Percentiles rank a stretch among this genome's conserved stretches.
These are phyloP conservation scores for Zoanthus solanderi DNA, from an alignment of 92 coral and sea anemone genomes.

Conservation along the genomic window DNA sequence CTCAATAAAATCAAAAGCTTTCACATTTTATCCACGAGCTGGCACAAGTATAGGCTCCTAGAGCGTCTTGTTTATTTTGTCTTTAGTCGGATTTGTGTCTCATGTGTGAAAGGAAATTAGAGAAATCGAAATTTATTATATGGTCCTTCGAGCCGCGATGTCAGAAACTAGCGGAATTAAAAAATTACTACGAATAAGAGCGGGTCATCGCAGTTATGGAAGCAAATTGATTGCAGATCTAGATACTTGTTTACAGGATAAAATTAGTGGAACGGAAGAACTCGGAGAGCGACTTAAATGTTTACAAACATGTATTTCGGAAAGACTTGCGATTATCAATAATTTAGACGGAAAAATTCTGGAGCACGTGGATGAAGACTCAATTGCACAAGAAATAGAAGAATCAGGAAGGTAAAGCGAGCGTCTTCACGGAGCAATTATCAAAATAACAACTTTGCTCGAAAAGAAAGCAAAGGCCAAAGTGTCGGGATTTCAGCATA, in stretches of 20 bases:
- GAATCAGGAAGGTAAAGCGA: constrained; percentile 24
- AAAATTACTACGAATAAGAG: not conserved
- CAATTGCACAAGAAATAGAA: constrained; percentile 29
- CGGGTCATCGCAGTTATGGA: constrained; percentile 40
- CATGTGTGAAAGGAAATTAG: not conserved
- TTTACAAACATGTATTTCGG: constrained; percentile 20
- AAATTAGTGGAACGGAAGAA: constrained; percentile 1
- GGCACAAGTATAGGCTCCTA: no score
- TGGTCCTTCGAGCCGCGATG: constrained; percentile 46
- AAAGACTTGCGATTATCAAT: constrained; percentile 2
- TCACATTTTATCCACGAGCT: no score
- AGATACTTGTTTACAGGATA: constrained; percentile 26
- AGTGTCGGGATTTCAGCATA: constrained; percentile 4
- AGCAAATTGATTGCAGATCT: constrained; percentile 29
- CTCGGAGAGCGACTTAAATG: constrained; percentile 22
- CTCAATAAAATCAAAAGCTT: no score
- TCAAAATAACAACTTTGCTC: constrained; percentile 11
- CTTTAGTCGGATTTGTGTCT: constrained; percentile 9
- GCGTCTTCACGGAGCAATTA: constrained; percentile 22
- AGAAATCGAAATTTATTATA: not conserved
- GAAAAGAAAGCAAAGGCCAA: constrained; percentile 14
- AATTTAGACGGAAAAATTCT: constrained; percentile 31
- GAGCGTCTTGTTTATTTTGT: not conserved
- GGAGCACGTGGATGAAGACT: constrained; percentile 19
- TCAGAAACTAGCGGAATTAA: constrained; percentile 15